Base-by-base conservation (phyloP, 2,888 invertebrate species). In the Troglohyphantes excavatus region DNA sequence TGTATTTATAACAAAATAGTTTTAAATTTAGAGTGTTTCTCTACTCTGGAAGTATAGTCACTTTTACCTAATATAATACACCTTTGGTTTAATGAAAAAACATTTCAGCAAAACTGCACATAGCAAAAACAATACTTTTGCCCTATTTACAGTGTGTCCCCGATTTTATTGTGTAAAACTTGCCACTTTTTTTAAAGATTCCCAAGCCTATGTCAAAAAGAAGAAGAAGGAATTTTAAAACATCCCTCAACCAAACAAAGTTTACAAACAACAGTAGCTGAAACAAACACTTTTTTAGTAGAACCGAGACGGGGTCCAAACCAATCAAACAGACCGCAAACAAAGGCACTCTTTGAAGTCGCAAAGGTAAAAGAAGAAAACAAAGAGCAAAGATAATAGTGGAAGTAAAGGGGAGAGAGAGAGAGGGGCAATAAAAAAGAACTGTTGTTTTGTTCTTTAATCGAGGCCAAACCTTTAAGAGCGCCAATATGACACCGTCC, bases 401-500 rank as follows among this genome's bases (percentile, higher is more conserved):
- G 61, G 23, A 29, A 19, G 29, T 33, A 29, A 33, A 33, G n/a
- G 33, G 33, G 61, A 17, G 11, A 67, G 67, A 27, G 26, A 39
- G 61, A 17, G 11, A 67, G 67, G 17, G 26, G 13, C 68, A 1
- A 13, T 33, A 29, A 33, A 33, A 19, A 13, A 13, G 19, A 19
- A 33, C 29, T 68, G 26, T 19, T 68, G 68, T 68, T 68, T 68
- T 68, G 68, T 29, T 68, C 33, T n/a, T 33, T 33, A 68, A 68
- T n/a, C 68, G 68, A 68, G 68, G 68, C 33, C 68, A 19, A 68
- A 68, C 68, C 33, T 33, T 33, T 13, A 33, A 21, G 26, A 68
- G 11, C 68, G n/a, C 53, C 53, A 21, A 68, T 68, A 68, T n/a
- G 68, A 68, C 29, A 33, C 68, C 68, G 68, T 29, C 68, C 68